phyloP scores from a whole-genome alignment of 2,888 invertebrate species.

The Drosophila subsilvestris region DNA sequence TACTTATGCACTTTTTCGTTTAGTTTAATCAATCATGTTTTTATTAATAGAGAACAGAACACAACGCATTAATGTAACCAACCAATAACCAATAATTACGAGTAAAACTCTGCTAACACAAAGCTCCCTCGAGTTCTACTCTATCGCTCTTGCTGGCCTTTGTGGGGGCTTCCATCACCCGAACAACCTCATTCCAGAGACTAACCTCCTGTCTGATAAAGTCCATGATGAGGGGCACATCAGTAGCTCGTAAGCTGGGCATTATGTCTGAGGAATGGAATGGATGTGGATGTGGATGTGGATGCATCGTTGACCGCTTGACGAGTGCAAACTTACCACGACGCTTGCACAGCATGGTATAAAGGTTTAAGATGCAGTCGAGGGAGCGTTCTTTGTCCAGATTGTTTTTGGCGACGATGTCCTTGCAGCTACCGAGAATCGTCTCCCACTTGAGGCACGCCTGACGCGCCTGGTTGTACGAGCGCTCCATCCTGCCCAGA shows the following conservation, averaged over 20 bases:
- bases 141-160: conserved; percentile 31
- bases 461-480: conserved; percentile 75
- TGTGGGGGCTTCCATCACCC: conserved; percentile 37
- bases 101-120: not conserved
- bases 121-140: not conserved
- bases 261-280: conserved; percentile 38
- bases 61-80: not conserved
- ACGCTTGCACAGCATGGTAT: conserved; percentile 77
- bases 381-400: conserved; percentile 77
- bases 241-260: conserved; percentile 28
- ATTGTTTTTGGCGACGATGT: conserved; percentile 70
- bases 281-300: not conserved
- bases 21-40: no score
- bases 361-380: conserved; percentile 81
- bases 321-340: conserved; percentile 58
- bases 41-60: not conserved
- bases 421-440: conserved; percentile 77
- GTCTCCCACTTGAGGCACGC: conserved; percentile 82
- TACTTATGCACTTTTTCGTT: no score
- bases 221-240: conserved; percentile 51
- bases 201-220: conserved; percentile 55
- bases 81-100: not conserved
- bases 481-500: conserved; percentile 80
- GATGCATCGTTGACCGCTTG: not conserved
- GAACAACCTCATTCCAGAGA: conserved; percentile 39